Percentiles rank a stretch among this genome's conserved stretches.
phyloP scores from a whole-genome alignment of 2,113 vertebrate species.

The Elachura formosa region DNA sequence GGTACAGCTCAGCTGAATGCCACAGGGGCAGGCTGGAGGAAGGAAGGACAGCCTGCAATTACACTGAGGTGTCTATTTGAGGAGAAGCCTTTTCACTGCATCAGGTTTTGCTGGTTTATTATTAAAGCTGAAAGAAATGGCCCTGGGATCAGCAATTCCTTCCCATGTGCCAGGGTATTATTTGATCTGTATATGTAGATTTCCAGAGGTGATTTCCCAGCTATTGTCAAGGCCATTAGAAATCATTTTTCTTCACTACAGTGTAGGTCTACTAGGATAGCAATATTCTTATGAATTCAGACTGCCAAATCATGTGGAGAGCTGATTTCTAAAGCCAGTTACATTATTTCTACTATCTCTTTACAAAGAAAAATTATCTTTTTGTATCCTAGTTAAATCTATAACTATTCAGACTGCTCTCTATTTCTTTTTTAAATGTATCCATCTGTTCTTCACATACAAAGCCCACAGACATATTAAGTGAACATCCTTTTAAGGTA shows the following conservation, averaged over 20 bases:
- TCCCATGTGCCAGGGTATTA: background rate
- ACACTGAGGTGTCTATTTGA: fast-evolving
- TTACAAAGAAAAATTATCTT: background rate
- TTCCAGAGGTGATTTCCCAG: background rate
- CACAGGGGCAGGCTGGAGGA: background rate
- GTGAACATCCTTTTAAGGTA: background rate
- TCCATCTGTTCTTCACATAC: background rate
- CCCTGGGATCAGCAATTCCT: background rate
- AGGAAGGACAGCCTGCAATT: background rate
- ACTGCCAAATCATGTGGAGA: background rate
- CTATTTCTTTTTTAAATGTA: background rate
- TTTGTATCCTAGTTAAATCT: background rate
- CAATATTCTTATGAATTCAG: background rate
- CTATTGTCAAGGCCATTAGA: background rate
- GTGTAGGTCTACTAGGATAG: background rate
- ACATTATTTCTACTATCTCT: background rate
- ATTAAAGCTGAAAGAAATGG: background rate
- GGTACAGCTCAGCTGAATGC: background rate
- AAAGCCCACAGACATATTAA: background rate
- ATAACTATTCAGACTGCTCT: background rate
- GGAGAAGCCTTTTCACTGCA: background rate
- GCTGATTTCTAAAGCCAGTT: background rate
- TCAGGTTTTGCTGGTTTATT: background rate
- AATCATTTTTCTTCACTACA: background rate
- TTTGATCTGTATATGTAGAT: background rate